These are phyloP conservation scores for Drosophila birchii DNA, from an alignment of 2,888 invertebrate genomes.

Conservation along the genomic window DNA sequence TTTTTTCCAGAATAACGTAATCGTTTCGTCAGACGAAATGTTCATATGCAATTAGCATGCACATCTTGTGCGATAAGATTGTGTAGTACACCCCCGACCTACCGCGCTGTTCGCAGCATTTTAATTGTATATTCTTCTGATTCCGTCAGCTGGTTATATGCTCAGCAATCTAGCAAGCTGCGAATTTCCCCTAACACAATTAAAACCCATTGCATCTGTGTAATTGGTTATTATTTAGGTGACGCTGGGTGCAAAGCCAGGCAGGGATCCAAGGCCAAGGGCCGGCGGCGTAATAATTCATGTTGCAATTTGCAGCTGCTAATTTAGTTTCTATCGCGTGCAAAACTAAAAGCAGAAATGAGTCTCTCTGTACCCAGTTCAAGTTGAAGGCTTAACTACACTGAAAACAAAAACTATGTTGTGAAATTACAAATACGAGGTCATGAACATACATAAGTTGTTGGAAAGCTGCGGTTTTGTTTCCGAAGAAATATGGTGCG, in stretches of 20 bases:
- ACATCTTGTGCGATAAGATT: slow-evolving; percentile 41
- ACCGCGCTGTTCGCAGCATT: background rate
- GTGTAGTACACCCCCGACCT: background rate
- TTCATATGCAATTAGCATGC: slow-evolving; percentile 35
- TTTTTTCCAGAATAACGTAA: slow-evolving; percentile 17
- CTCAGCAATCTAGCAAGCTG: background rate
- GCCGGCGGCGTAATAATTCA: slow-evolving; percentile 55
- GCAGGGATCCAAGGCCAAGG: slow-evolving; percentile 19
- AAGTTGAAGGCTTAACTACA: slow-evolving; percentile 62
- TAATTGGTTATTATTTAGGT: slow-evolving; percentile 30
- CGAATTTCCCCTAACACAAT: slow-evolving; percentile 23
- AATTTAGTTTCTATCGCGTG: slow-evolving; percentile 61
- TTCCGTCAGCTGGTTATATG: slow-evolving; percentile 12
- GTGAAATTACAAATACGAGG: background rate
- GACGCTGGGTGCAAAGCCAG: background rate
- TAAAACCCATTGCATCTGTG: slow-evolving; percentile 27
- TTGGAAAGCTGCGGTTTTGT: too few species aligned
- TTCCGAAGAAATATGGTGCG: too few species aligned
- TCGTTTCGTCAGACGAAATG: slow-evolving; percentile 22
- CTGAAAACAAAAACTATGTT: background rate
- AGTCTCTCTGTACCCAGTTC: slow-evolving; percentile 52
- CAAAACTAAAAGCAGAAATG: slow-evolving; percentile 17
- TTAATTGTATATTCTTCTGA: slow-evolving; percentile 15
- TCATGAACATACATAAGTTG: too few species aligned
- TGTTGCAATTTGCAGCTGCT: slow-evolving; percentile 60